These are phyloP conservation scores for Dermochelys coriacea DNA, from an alignment of 2,797 vertebrate genomes.

Conservation along the genomic window DNA sequence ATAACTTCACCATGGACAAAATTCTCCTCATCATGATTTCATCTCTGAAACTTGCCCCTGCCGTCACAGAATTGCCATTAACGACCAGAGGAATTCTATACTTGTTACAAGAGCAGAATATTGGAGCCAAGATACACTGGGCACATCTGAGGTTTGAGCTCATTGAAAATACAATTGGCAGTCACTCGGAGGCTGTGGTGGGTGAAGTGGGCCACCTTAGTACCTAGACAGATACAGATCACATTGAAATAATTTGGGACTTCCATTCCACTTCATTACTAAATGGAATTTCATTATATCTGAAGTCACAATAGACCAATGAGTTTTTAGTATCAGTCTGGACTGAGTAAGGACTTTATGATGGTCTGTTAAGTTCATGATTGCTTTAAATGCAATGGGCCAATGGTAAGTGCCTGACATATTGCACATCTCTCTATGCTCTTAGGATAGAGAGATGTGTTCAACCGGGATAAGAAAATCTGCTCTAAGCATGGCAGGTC, in stretches of 20 bases:
- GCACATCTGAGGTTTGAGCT: not conserved
- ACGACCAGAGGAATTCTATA: not conserved
- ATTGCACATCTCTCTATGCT: no score
- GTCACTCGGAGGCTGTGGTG: accelerated
- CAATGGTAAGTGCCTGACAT: not conserved
- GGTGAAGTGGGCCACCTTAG: not conserved
- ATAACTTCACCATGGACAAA: not conserved
- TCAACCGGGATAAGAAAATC: not conserved
- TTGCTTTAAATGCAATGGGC: not conserved
- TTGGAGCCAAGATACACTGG: accelerated
- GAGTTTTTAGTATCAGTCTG: not conserved
- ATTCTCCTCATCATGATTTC: not conserved
- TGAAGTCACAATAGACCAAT: not conserved
- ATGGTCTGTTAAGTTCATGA: not conserved
- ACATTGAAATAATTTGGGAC: not conserved
- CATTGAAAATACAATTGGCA: accelerated
- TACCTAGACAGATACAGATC: not conserved
- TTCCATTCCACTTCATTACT: not conserved
- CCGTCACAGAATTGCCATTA: not conserved
- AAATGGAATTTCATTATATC: not conserved
- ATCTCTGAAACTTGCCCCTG: not conserved
- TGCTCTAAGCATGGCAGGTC: not conserved
- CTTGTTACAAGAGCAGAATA: not conserved
- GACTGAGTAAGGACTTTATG: not conserved
- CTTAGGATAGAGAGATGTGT: not conserved